phyloP scores from a whole-genome alignment of 2,797 vertebrate genomes.

The Phaenicophaeus curvirostris region DNA sequence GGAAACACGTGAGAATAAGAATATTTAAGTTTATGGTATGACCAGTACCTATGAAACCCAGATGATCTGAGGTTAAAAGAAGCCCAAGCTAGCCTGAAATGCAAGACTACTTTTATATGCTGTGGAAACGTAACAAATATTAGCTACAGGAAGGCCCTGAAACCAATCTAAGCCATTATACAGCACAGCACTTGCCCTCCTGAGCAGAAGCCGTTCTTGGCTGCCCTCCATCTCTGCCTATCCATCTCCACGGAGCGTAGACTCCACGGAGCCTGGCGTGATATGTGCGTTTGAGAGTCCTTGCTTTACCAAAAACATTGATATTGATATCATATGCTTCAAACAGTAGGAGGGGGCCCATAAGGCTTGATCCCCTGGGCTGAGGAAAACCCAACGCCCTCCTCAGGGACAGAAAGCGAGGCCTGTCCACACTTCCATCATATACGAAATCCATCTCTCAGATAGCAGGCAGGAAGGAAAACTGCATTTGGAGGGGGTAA shows the following conservation, averaged over 20 bases:
- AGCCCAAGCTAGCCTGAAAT: slow-evolving; percentile 40
- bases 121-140: slow-evolving; percentile 59
- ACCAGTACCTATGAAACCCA: slow-evolving; percentile 60
- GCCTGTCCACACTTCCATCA: not conserved
- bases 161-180: slow-evolving; percentile 72
- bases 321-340: slow-evolving; percentile 75
- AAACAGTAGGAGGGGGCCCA: slow-evolving; percentile 51
- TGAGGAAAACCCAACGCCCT: slow-evolving; percentile 42
- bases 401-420: slow-evolving; percentile 24
- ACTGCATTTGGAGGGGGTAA: not conserved
- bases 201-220: slow-evolving; percentile 73
- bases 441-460: not conserved
- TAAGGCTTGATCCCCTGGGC: slow-evolving; percentile 33
- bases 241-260: slow-evolving; percentile 70
- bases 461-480: slow-evolving; percentile 12
- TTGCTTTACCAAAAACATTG: slow-evolving; percentile 63
- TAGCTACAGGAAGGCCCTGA: slow-evolving; percentile 64
- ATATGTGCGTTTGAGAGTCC: slow-evolving; percentile 66
- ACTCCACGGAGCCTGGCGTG: slow-evolving; percentile 77
- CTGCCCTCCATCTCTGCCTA: slow-evolving; percentile 76
- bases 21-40: slow-evolving; percentile 25
- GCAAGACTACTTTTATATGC: slow-evolving; percentile 39
- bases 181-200: slow-evolving; percentile 58
- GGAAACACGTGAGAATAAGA: slow-evolving; percentile 34
- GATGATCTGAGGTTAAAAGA: slow-evolving; percentile 44